Evolutionary conservation across 2,797 vertebrate genomes (phyloP), one percentile per base, ranked within the genome.

Genomic region (Petrocephalus schoutedeni): DNA sequence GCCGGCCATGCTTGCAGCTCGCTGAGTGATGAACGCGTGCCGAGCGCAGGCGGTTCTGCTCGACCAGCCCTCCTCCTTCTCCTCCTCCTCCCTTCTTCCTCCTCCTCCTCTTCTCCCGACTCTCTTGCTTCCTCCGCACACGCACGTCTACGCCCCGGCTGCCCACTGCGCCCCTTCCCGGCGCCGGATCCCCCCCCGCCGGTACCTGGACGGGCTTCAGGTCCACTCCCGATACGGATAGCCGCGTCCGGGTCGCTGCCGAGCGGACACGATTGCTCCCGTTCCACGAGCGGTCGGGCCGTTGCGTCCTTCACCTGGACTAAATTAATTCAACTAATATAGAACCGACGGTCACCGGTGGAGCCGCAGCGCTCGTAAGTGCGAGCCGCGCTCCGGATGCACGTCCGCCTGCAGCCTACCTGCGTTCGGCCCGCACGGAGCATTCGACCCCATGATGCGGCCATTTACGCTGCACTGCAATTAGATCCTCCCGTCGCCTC

Each of bases 1-100:
- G 90, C 97, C 97, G 91, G 97, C 96, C 97, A 98, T 98, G 95
- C 95, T 96, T 92, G 91, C 92, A 92, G 36, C 85, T 58, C 28
- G 85, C 56, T 45, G 28, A 53, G 82, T 84, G 21, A 84, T 54
- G 53, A 84, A 49, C 7, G 2, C 49, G 19, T 53, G 86, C 59
- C 64, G 85, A 36, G 41, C 19, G 58, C n/a, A 67, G 86, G 86
- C 41, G 59, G 85, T 57, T 86, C 32, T 28, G 85, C 58, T 61
- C 58, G 7, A 21, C 64, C 64, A 51, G 41, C 86, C 45, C 86
- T 87, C 86, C 36, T 23, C 32, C 85, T 86, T 23, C 45, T 53
- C 54, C 86, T 45, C 21, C 19, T 36, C 80, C 2, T 58, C 21
- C 86, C 45, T 57, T 49, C 77, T n/a, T 28, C 21, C 14, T 28